Base-by-base conservation (phyloP, 2,113 vertebrate genomes). In the Australoheros scitulus region DNA sequence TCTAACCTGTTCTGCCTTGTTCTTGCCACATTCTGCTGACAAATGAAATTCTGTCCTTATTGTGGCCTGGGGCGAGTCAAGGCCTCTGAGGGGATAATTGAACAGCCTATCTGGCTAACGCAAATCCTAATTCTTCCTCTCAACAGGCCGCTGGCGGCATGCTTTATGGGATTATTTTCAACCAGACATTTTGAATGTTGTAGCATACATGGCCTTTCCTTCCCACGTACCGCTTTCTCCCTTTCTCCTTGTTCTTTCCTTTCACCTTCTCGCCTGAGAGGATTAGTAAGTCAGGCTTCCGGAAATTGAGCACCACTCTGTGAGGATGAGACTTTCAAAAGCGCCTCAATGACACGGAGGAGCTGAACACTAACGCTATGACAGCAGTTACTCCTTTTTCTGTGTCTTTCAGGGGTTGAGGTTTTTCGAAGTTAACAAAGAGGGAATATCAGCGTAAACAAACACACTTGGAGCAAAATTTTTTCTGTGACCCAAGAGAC, bases 101-200 rank as follows among this genome's bases (percentile, higher is more conserved):
- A 91, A 84, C 58, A 38, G 80, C 87, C 87, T 90, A 83, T 89
- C 88, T 84, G 81, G 76, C 85, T 76, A 60, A 85, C 34, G 76
- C 88, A 91, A 93, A 93, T 92, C 85, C 87, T 90, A 85, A 91
- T 92, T 92, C 89, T 88, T 47, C 76, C 88, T 91, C 87, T 94
- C 90, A 91, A 86, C 89, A 85, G 87, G 87, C 91, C 6, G 17
- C 83, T 75, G 87, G 87, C 57, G 82, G 88, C 90, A 77, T 93
- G 90, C 90, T 95, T 95, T 91, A 85, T 90, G 84, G 94, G 94
- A 95, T 95, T 95, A 95, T 93, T 92, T 93, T 88, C 88, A 72
- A 86, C 61, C 76, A 87, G 88, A 76, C 92, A 91, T 95, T 94
- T 94, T 88, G 82, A 91, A 95, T 86, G 91, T 92, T 75, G 83